Conservation (phyloP, 2,888 invertebrate species). For the Rhynchonema sp. region DNA sequence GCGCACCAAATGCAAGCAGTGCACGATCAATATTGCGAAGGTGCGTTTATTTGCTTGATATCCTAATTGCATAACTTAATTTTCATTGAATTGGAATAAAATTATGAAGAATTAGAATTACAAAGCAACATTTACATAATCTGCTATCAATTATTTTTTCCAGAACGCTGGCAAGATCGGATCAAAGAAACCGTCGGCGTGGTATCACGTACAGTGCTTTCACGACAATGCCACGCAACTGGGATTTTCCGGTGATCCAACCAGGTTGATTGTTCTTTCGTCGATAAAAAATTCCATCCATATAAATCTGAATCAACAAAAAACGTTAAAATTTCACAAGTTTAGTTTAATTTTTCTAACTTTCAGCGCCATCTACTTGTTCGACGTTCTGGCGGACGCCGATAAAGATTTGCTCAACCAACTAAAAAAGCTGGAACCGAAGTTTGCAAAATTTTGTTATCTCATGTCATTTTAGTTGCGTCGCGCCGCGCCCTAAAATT, state of each 20-base stretch:
- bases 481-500: too few species aligned
- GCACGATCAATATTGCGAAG: too few species aligned
- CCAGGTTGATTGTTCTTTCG: background rate
- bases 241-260: background rate
- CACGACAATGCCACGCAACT: slow-evolving; percentile 42
- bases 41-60: too few species aligned
- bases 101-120: background rate
- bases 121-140: too few species aligned
- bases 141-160: background rate
- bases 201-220: slow-evolving; percentile 85
- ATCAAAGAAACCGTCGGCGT: slow-evolving; percentile 27
- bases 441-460: background rate
- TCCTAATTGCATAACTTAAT: background rate
- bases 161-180: background rate
- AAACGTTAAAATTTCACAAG: too few species aligned
- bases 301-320: background rate
- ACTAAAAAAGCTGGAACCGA: too few species aligned
- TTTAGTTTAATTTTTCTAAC: too few species aligned
- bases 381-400: too few species aligned
- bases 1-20: slow-evolving; percentile 16
- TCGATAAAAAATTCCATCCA: background rate
- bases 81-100: background rate
- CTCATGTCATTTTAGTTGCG: too few species aligned
- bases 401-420: too few species aligned
- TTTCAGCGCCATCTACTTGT: too few species aligned